Conservation (phyloP, 2,888 invertebrate species). For the Amphipyra berbera region DNA sequence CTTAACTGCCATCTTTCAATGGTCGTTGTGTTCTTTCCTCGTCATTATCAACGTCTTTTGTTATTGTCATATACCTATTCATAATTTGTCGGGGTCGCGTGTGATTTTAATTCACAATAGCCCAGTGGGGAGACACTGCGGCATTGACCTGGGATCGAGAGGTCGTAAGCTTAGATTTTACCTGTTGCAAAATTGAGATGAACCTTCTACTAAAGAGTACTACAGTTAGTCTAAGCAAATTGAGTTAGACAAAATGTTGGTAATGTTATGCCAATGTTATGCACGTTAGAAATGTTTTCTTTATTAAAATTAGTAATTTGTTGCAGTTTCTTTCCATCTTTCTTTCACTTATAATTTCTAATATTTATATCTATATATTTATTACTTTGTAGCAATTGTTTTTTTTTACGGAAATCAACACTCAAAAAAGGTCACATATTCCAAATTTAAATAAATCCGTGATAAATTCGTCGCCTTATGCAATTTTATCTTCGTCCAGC, state of each 20-base stretch:
- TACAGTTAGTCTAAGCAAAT: too few species aligned
- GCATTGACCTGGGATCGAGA: constrained; percentile 38
- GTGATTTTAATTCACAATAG: constrained; percentile 47
- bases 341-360: too few species aligned
- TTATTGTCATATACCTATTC: constrained; percentile 45
- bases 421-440: not conserved
- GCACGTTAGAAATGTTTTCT: too few species aligned
- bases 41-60: constrained; percentile 34
- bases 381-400: too few species aligned
- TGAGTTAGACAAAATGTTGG: too few species aligned
- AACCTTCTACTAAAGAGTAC: not conserved
- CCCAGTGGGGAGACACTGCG: constrained; percentile 2
- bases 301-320: too few species aligned
- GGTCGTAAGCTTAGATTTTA: constrained; percentile 14
- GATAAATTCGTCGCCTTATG: constrained; percentile 12
- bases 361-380: too few species aligned
- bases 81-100: constrained; percentile 47
- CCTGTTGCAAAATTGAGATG: constrained; percentile 1
- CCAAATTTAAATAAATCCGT: constrained; percentile 18
- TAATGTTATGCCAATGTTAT: too few species aligned
- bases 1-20: constrained; percentile 19
- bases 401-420: too few species aligned
- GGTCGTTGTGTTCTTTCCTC: constrained; percentile 34
- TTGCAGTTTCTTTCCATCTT: too few species aligned
- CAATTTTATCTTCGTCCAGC: constrained; percentile 24